Base-by-base conservation (phyloP, 2,888 invertebrate genomes). In the Ashinkailepas kermadecensis region DNA sequence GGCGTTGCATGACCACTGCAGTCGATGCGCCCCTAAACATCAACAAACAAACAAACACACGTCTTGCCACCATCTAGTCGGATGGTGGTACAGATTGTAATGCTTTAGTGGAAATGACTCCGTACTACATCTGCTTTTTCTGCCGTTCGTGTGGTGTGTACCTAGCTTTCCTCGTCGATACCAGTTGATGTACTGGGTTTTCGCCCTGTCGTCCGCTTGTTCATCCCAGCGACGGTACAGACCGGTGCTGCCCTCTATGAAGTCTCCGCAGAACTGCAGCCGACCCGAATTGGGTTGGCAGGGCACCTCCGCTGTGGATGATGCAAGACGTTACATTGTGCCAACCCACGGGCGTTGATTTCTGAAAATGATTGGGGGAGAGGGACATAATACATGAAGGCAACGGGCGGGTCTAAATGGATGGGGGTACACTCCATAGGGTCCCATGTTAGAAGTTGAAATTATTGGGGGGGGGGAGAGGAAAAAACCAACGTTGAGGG, bases 211-310 rank as follows among this genome's bases (percentile, higher is more conserved):
- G 74, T 74, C 74, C 11, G 74, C 54, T 7, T 10, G 15, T 56
- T 74, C 11, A 21, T 74, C 56, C 74, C 74, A 74, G 21, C 56
- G 74, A 4, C 74, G 54, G 56, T 56, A 74, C 74, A 74, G 56
- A 9, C 56, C 54, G 39, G 56, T 74, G 74, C 74, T 56, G 56
- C 21, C 56, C 11, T 54, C 74, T 21, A 23, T 74, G 56, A 74
- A 21, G 21, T 18, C 74, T 21, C 54, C 13, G 21, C 74, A 74
- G 74, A 74, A 74, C 12, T 39, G 74, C 18, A 74, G 74, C 56
- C 56, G 54, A 23, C 74, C 74, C 18, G 74, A 74, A 56, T 54
- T 74, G 74, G 74, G 74, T 21, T 54, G 74, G 74, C 74, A 74
- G 8, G 74, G 74, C 74, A 11, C 74, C 74, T 74, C 74, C 74